phyloP scores from a whole-genome alignment of 2,113 vertebrate genomes.

The Jacana jacana region DNA sequence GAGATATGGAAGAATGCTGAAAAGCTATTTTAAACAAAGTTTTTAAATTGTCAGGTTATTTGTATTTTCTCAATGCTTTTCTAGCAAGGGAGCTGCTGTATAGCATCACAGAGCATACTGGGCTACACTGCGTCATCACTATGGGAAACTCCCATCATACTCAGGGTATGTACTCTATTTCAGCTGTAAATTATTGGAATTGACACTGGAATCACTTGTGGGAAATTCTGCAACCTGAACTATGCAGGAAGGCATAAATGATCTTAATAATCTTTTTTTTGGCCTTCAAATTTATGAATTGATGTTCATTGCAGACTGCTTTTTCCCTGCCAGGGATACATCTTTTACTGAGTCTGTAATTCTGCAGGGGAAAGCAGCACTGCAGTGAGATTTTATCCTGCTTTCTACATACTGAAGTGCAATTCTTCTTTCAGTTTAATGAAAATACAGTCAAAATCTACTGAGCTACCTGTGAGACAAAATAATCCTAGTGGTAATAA shows the following conservation, averaged over 20 bases:
- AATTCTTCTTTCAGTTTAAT: background rate
- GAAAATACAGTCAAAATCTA: background rate
- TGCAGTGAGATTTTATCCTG: conserved; percentile 6
- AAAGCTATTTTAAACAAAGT: background rate
- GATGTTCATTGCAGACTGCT: background rate
- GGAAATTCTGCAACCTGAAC: conserved; percentile 20
- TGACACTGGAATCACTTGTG: conserved; percentile 36
- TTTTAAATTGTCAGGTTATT: background rate
- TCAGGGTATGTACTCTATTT: background rate
- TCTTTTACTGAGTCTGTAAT: background rate
- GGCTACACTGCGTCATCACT: background rate
- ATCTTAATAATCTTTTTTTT: background rate
- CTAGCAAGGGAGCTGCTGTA: background rate
- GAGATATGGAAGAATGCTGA: background rate
- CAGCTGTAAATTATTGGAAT: conserved; percentile 9
- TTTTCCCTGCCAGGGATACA: background rate
- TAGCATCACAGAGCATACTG: background rate
- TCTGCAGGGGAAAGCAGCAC: background rate
- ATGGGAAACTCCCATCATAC: background rate
- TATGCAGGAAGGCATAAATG: conserved; percentile 9
- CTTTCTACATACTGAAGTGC: background rate
- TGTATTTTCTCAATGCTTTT: background rate
- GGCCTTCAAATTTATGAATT: background rate
- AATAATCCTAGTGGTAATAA: background rate
- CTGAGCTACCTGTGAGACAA: background rate